These are phyloP conservation scores for Eudyptes chrysolophus DNA, from an alignment of 2,113 vertebrate species.

Conservation along the genomic window DNA sequence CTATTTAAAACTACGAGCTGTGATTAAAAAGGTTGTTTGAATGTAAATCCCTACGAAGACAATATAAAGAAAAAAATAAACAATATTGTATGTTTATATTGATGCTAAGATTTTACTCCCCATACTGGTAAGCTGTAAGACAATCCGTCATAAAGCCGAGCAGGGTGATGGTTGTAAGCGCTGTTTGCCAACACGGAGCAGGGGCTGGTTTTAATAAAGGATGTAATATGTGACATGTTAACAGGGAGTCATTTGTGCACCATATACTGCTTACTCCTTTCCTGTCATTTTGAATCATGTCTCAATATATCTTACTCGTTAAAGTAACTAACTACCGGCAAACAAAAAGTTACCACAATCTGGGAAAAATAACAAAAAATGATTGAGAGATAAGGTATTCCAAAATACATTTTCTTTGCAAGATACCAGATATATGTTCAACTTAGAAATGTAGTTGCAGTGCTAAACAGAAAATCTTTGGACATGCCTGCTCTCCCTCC, in stretches of 20 bases:
- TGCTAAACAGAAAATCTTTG: background rate
- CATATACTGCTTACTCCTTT: slow-evolving; percentile 25
- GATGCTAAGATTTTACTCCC: background rate
- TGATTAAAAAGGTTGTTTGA: background rate
- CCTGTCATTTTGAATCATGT: slow-evolving; percentile 57
- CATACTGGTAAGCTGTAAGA: background rate
- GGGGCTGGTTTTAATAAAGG: slow-evolving; percentile 59
- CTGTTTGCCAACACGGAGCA: background rate
- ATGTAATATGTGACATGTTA: slow-evolving; percentile 63
- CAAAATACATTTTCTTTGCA: background rate
- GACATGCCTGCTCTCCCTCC: background rate
- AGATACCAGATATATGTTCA: too few relatives aligned
- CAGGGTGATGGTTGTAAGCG: background rate
- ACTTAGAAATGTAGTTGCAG: background rate
- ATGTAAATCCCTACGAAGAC: background rate
- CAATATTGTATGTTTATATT: fast-evolving
- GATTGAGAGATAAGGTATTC: background rate
- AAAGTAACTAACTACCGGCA: background rate
- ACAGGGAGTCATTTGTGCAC: slow-evolving; percentile 64
- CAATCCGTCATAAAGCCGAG: background rate
- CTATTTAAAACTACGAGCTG: background rate
- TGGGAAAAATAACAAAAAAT: background rate
- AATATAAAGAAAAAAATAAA: background rate
- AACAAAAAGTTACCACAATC: background rate
- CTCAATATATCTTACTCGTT: slow-evolving; percentile 14